A percentile compares a stretch with the other conserved stretches of the same genome.
Evolutionary conservation across 2,888 invertebrate genomes (phyloP).

Genomic region (Nezara viridula): DNA sequence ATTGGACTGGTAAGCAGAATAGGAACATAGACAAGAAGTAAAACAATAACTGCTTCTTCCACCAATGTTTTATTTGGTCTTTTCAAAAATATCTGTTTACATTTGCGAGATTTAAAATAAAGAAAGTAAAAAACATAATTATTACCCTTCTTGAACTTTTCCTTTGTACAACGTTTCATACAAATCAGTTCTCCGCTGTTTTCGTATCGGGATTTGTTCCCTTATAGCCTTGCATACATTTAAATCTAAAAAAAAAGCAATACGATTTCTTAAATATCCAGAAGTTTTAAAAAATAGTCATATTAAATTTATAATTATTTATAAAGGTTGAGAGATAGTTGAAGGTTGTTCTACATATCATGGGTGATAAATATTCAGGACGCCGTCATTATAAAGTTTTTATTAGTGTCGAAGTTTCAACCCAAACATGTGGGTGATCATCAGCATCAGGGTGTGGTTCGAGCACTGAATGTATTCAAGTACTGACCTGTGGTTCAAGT

Average conservation of each 20-base stretch:
- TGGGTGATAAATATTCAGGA: too few species aligned
- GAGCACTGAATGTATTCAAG: too few species aligned
- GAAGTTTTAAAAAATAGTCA: too few species aligned
- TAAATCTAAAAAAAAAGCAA: conserved; percentile 77
- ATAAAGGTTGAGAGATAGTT: too few species aligned
- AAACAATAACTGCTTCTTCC: background rate
- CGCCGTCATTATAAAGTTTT: too few species aligned
- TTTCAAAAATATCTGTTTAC: background rate
- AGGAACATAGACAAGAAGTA: background rate
- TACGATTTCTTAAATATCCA: too few species aligned
- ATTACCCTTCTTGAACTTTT: conserved; percentile 25
- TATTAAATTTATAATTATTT: too few species aligned
- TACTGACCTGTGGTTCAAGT: too few species aligned
- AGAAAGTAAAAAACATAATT: background rate
- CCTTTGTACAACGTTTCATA: conserved; percentile 78
- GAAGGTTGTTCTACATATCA: too few species aligned
- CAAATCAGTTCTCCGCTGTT: conserved; percentile 81
- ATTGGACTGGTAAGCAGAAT: background rate
- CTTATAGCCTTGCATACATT: conserved; percentile 81
- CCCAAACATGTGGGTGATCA: too few species aligned
- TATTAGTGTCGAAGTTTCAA: too few species aligned
- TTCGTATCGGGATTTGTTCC: conserved; percentile 84
- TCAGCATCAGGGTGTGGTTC: too few species aligned
- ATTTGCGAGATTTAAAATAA: background rate
- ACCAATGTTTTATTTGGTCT: background rate